Evolutionary conservation across 1,140 invertebrate genomes (phyloP).

Genomic region (Lucilia cuprina): DNA sequence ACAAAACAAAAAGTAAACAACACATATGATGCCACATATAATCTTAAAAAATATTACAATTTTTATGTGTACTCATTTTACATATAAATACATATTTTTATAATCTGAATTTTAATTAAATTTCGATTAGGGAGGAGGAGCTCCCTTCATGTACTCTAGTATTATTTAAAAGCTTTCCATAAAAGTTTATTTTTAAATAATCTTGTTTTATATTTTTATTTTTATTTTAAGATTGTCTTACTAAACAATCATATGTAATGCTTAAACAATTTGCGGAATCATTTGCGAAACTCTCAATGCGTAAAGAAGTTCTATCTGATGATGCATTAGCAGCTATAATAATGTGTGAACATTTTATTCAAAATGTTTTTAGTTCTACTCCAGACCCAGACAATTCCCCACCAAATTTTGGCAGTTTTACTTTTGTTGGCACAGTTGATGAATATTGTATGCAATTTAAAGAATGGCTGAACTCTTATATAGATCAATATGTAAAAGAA

Average conservation of each 20-base stretch:
- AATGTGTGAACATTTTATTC: slow-evolving; percentile 53
- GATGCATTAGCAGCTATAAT: slow-evolving; percentile 52
- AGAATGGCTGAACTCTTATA: slow-evolving; percentile 45
- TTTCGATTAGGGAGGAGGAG: too few relatives aligned
- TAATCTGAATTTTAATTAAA: too few relatives aligned
- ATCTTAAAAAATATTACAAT: too few relatives aligned
- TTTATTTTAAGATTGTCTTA: slow-evolving; percentile 47
- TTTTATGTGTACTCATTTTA: too few relatives aligned
- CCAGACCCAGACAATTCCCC: slow-evolving; percentile 40
- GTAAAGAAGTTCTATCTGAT: slow-evolving; percentile 47
- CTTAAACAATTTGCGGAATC: slow-evolving; percentile 57
- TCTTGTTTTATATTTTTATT: too few relatives aligned
- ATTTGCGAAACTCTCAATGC: slow-evolving; percentile 52
- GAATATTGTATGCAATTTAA: slow-evolving; percentile 49
- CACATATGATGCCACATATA: too few relatives aligned
- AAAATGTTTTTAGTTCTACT: slow-evolving; percentile 45
- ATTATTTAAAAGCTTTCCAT: too few relatives aligned
- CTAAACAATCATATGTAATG: slow-evolving; percentile 51
- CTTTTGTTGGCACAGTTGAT: slow-evolving; percentile 47
- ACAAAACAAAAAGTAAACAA: too few relatives aligned
- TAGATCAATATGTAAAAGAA: slow-evolving; percentile 35
- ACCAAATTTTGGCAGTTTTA: slow-evolving; percentile 42
- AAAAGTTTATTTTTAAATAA: too few relatives aligned
- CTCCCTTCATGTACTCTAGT: too few relatives aligned
- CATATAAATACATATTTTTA: too few relatives aligned